phyloP scores from a whole-genome alignment of 2,888 invertebrate genomes.

The Halocaridina rubra region DNA sequence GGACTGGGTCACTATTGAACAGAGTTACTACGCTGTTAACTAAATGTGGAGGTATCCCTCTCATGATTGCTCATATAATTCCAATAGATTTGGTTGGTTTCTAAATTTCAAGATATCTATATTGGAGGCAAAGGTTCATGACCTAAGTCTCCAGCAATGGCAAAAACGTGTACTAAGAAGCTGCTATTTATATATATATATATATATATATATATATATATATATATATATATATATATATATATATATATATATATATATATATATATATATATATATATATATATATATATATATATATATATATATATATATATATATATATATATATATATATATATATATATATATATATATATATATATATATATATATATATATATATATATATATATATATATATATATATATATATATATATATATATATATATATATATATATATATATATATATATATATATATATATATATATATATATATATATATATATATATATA shows the following conservation, averaged over 20 bases:
- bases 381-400: neutral
- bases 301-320: neutral
- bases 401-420: neutral
- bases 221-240: neutral
- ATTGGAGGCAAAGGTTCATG: too few relatives aligned
- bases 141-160: too few relatives aligned
- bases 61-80: too few relatives aligned
- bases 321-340: neutral
- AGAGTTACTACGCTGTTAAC: too few relatives aligned
- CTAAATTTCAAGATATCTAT: too few relatives aligned
- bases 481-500: neutral
- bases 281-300: too few relatives aligned
- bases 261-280: neutral
- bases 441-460: neutral
- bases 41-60: too few relatives aligned
- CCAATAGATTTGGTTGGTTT: too few relatives aligned
- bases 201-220: neutral
- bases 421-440: neutral
- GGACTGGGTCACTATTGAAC: too few relatives aligned
- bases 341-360: neutral
- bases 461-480: neutral
- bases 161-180: too few relatives aligned
- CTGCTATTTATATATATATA: neutral
- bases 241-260: neutral
- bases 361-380: neutral